phyloP scores from a whole-genome alignment of 92 coral and sea anemone species.

The Palythoa heliodiscus region DNA sequence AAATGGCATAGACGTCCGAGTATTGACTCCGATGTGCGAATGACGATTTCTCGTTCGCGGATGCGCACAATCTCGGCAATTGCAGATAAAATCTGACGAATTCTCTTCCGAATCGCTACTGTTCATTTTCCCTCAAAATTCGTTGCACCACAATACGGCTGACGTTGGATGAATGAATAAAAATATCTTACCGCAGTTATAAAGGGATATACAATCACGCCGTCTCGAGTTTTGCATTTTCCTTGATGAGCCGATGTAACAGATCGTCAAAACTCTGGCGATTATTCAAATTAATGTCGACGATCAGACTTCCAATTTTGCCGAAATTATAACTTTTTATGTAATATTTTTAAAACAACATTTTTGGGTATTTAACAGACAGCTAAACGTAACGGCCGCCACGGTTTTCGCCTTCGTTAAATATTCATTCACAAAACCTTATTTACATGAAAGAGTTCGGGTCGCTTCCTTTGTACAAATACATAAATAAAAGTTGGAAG shows the following conservation, averaged over 20 bases:
- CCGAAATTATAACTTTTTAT: background rate
- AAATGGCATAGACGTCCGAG: background rate
- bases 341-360: background rate
- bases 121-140: slow-evolving; percentile 20
- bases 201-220: background rate
- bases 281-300: background rate
- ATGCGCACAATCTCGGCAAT: slow-evolving; percentile 16
- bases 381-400: background rate
- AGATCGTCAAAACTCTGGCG: background rate
- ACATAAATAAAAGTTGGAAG: slow-evolving; percentile 17
- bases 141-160: background rate
- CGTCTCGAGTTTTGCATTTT: background rate
- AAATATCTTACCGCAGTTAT: background rate
- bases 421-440: slow-evolving; percentile 63
- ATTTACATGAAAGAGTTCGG: slow-evolving; percentile 61
- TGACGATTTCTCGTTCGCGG: background rate
- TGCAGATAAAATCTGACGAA: slow-evolving; percentile 27
- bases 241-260: slow-evolving; percentile 7
- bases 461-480: slow-evolving; percentile 17
- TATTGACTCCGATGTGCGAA: background rate
- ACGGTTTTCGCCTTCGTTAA: slow-evolving; percentile 33
- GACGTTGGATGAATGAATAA: background rate
- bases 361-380: slow-evolving; percentile 11
- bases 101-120: slow-evolving; percentile 40
- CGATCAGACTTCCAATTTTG: background rate